Base-by-base conservation (phyloP, 2,888 invertebrate species). In the Pollenia griseotomentosa region DNA sequence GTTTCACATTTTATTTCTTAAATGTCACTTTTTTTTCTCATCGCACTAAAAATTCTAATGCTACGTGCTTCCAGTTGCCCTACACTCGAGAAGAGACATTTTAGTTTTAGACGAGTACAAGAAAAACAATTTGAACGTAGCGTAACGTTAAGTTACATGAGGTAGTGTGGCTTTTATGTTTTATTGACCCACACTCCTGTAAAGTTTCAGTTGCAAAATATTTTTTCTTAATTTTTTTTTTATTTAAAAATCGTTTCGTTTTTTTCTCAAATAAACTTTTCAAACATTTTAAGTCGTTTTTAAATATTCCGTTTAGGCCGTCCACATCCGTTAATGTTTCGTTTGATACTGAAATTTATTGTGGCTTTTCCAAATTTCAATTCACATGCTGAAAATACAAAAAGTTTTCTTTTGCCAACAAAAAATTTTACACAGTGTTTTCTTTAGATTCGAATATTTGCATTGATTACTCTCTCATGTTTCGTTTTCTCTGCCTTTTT, bases 251-350 rank as follows among this genome's bases (percentile, higher is more conserved):
- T 65, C 61, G 68, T 86, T 85, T 84, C 73, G 66, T 78, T 81
- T 83, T 80, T 83, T 42, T 70, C 14, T 44, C 51, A 19, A 75
- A 75, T 16, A 75, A 46, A 11, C 6, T 55, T 65, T 59, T 74
- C 40, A 16, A 63, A 40, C 19, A 19, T 66, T 66, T 75, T n/a
- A 57, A 70, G 8, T 65, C 74, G 63, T n/a, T 70, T 79, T 57
- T 57, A 73, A 57, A 57, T 81, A 61, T 68, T 74, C 71, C 87
- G 86, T 79, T 80, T 83, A 87, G 82, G 75, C 88, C 89, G 90
- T 90, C 90, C 90, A 90, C 84, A 89, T 89, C 89, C 90, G 90
- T 88, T 89, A 88, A 89, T 88, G 86, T 86, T 87, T 90, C 89
- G 90, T 89, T 90, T 89, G 89, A 88, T 89, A 90, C 90, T 90